phyloP scores from a whole-genome alignment of 2,113 vertebrate genomes.

The Lophochroa leadbeateri region DNA sequence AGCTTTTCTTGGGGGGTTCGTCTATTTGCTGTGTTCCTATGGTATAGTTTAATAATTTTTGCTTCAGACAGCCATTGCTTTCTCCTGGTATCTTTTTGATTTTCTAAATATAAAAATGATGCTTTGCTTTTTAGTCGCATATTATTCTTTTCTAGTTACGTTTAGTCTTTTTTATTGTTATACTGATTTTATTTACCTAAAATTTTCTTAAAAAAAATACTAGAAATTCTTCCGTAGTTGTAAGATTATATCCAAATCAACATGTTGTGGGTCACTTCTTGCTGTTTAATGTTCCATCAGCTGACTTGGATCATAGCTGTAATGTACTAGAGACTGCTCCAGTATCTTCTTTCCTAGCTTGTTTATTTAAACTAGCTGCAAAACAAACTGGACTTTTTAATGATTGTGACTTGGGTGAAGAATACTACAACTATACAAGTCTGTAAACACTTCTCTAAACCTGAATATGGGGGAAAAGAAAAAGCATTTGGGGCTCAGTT shows the following conservation, averaged over 20 bases:
- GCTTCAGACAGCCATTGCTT: background rate
- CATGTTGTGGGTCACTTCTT: background rate
- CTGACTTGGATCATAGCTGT: background rate
- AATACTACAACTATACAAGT: background rate
- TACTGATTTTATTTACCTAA: background rate
- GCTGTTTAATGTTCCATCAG: background rate
- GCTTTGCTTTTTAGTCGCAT: background rate
- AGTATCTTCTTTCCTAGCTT: background rate
- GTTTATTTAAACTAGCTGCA: background rate
- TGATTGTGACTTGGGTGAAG: background rate
- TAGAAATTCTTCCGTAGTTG: background rate
- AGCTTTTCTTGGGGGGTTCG: rapidly evolving
- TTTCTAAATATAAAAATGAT: background rate
- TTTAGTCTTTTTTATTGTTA: background rate
- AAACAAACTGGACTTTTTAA: background rate
- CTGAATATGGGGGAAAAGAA: background rate
- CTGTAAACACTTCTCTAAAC: background rate
- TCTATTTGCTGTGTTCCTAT: background rate
- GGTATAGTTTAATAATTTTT: background rate
- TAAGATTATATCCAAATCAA: background rate
- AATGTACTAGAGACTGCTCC: background rate
- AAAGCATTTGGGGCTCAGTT: background rate
- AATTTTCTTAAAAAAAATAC: background rate
- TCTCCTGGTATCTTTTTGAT: background rate
- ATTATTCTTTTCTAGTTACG: background rate